Evolutionary conservation across 1,140 invertebrate species (phyloP), one percentile per base, ranked within the genome.

Genomic region (Gryllus bimaculatus): DNA sequence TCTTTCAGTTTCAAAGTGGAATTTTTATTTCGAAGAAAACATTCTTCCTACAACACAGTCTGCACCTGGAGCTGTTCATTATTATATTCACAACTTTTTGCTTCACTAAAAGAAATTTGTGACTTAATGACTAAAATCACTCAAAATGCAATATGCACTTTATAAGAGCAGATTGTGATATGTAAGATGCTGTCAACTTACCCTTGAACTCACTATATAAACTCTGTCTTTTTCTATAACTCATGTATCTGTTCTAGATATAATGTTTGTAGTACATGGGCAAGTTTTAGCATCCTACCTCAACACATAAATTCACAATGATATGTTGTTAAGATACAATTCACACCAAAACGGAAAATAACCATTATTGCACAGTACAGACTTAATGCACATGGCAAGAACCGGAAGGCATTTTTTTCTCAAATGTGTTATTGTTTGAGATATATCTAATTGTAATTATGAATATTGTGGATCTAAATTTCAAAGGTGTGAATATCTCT

Each of bases 281-380:
- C 48, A 79, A 79, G 77, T 75, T 79, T 49, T 21, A 78, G 79
- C 79, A 81, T 81, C 80, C 79, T 81, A 79, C 74, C 73, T 73
- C 49, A 79, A 81, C 79, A 79, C 76, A 81, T 79, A 81, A 81
- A 80, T 78, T 78, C 79, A 81, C 80, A 81, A 81, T 81, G 80
- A 81, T 81, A 81, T 81, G 80, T 81, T 81, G 79, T 79, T 74
- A 81, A 81, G 80, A 81, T 79, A 81, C 80, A 81, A 81, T 78
- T 81, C 80, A 81, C 80, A 81, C 80, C 79, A 80, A 80, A 81
- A 81, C 76, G 18, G 74, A 81, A 79, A 54, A 79, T 75, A 80
- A 66, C 18, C 10, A 80, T 79, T 79, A 81, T 81, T 81, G 80
- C 80, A 81, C 80, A 80, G 80, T 79, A 81, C 80, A 81, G 77